phyloP scores from a whole-genome alignment of 2,113 vertebrate genomes.

The Odontesthes bonariensis region DNA sequence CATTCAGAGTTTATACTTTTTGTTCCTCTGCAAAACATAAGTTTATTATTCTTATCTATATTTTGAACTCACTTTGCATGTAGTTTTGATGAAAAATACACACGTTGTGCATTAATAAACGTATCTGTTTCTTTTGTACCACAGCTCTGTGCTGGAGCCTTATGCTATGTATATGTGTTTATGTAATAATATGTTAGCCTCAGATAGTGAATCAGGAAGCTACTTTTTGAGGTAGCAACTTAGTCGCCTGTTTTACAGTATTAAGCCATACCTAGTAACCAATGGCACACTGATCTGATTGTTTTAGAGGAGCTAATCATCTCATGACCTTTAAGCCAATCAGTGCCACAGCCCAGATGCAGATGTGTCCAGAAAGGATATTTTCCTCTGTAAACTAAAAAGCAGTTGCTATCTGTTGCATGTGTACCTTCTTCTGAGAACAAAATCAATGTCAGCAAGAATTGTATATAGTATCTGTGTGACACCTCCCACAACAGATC shows the following conservation, averaged over 20 bases:
- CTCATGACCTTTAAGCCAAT: slow-evolving; percentile 18
- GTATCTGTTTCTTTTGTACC: slow-evolving; percentile 63
- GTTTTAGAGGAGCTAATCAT: slow-evolving; percentile 35
- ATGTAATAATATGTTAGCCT: slow-evolving; percentile 55
- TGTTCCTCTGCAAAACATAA: slow-evolving; percentile 34
- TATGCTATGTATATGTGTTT: slow-evolving; percentile 47
- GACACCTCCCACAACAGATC: slow-evolving; percentile 58
- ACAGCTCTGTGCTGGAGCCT: slow-evolving; percentile 53
- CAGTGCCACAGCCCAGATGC: background rate
- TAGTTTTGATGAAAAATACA: slow-evolving; percentile 44
- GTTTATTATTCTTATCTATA: slow-evolving; percentile 38
- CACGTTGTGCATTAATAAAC: slow-evolving; percentile 57
- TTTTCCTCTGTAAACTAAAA: slow-evolving; percentile 25
- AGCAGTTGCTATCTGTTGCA: slow-evolving; percentile 32
- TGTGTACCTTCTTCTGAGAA: slow-evolving; percentile 23
- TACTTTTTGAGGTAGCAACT: slow-evolving; percentile 33
- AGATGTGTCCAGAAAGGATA: slow-evolving; percentile 11
- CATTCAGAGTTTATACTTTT: slow-evolving; percentile 29
- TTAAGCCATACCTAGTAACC: slow-evolving; percentile 20
- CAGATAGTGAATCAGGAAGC: slow-evolving; percentile 37
- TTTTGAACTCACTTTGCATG: slow-evolving; percentile 55
- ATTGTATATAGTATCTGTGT: slow-evolving; percentile 44
- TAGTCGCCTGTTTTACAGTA: slow-evolving; percentile 63
- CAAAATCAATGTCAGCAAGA: slow-evolving; percentile 31
- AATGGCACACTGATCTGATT: slow-evolving; percentile 44